Evolutionary conservation across 92 coral and sea anemone genomes (phyloP), one percentile per base, ranked within the genome.

Genomic region (Epizoanthus ramosus): DNA sequence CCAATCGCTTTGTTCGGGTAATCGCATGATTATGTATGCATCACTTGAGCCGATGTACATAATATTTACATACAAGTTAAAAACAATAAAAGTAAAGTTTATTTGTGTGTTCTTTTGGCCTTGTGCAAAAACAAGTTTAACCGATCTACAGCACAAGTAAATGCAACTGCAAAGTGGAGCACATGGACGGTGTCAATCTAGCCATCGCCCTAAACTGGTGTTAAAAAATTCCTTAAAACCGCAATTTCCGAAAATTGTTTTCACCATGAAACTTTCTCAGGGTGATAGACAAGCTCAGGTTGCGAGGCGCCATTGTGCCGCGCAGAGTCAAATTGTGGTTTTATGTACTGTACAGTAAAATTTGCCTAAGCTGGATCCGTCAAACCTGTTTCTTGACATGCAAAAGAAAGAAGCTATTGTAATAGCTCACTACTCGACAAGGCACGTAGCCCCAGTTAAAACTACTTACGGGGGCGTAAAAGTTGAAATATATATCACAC

Each of bases 301-400:
- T 18, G 80, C 35, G 4, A 56, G 92, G 92, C 92, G 92, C 92
- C 92, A 9, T 50, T 70, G 65, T 88, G 92, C 92, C 75, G 63
- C 74, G 73, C 58, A 13, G 52, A 80, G 57, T 61, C 59, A 77
- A 37, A 60, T 77, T 77, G 82, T 69, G 82, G 82, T 77, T 50
- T 77, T 19, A 53, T 19, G 82, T 77, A 77, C 82, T 19, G 82
- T 77, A 63, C 82, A 43, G 12, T 60, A 21, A 74, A 60, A 39
- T 77, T 37, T 77, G 22, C 71, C 57, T 13, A 18, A 23, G 22
- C 71, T 61, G 57, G 59, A 61, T 15, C 57, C 56, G 41, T 21
- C 57, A 43, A 37, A 7, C 35, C 0, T 41, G 58, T 77, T 61
- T 41, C 68, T 60, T 75, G 54, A 58, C 80, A 58, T 75, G 19